Base-by-base conservation (phyloP, 2,888 invertebrate genomes). In the Argynnis bischoffii region DNA sequence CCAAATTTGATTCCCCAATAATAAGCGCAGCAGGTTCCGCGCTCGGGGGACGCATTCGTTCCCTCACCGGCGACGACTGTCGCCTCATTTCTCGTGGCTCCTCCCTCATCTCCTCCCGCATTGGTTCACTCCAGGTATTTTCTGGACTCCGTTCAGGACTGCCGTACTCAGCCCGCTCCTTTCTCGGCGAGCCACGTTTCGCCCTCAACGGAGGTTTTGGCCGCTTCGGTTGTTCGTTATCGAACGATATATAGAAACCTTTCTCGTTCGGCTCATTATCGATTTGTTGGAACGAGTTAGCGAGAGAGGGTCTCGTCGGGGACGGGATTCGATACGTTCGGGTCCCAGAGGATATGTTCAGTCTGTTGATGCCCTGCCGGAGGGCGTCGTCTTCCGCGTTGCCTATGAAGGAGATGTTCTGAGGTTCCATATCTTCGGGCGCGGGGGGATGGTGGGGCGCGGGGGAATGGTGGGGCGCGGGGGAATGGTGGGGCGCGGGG, bases 181-280 rank as follows among this genome's bases (percentile, higher is more conserved):
- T 97, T 81, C 96, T 96, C 0, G 97, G 97, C 6, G 97, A 97
- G 48, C 92, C 93, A 68, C 95, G 94, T 83, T 97, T 97, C 69
- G 94, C 94, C 74, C 98, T 93, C 64, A 98, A 89, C 16, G 97
- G 97, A 1, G 98, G 98, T 86, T 98, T 98, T 16, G 98, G 97
- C 79, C 97, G 94, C 83, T 97, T 97, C 16, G 98, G 97, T 78
- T 95, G 95, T 67, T 97, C 97, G 83, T 96, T 96, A 83, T 98
- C 98, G 84, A 99, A 98, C 63, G 98, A 97, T 81, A 99, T 97
- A 87, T 98, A 98, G 90, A 99, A 99, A 46, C 97, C 97, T 85
- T 97, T 97, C 83, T 97, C 96, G 81, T 93, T 84, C 81, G 92
- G 80, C 79, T 94, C 89, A 77, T 84, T 79, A 76, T 83, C 89